Evolutionary conservation across 1,140 invertebrate genomes (phyloP), one percentile per base, ranked within the genome.

Genomic region (Nomia melanderi): DNA sequence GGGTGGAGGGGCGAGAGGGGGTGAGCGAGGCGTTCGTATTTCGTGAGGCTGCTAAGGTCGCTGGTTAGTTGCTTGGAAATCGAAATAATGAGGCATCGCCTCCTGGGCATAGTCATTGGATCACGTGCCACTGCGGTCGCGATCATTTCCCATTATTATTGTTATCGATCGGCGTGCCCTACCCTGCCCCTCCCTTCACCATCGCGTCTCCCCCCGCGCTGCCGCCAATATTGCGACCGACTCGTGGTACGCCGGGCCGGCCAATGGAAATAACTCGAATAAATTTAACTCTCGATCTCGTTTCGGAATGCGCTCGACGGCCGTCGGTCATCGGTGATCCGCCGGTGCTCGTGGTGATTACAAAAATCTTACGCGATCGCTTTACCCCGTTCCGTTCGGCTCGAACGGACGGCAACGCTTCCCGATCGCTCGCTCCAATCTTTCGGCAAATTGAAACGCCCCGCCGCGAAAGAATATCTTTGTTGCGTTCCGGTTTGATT

Each of bases 101-200:
- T 88, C 84, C 86, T 86, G 86, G 88, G 88, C 86, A 89, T 86
- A 89, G 87, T 90, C 88, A 90, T 88, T 90, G 88, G 88, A 90
- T 90, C 89, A 90, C 88, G 89, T 90, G 88, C 89, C 87, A 87
- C 85, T 90, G 89, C 85, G 89, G 89, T 90, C 89, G 88, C 88
- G 81, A 89, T 90, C 89, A 90, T 90, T 90, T 90, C 83, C 88
- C 85, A 89, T 90, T 89, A 89, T 90, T 90, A 88, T 90, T 89
- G 87, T 88, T 88, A 88, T 89, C 87, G 87, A 90, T 90, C 86
- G 81, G 44, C 57, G 82, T 78, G 77, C 75, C 77, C 77, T 75
- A 47, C 78, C 54, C 53, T 59, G 29, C 53, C 65, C 63, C 64
- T 27, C 31, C 31, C 59, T 39, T 57, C 44, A 69, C 5, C n/a